Evolutionary conservation across 2,888 invertebrate species (phyloP).

Genomic region (Drosophila peninsularis): DNA sequence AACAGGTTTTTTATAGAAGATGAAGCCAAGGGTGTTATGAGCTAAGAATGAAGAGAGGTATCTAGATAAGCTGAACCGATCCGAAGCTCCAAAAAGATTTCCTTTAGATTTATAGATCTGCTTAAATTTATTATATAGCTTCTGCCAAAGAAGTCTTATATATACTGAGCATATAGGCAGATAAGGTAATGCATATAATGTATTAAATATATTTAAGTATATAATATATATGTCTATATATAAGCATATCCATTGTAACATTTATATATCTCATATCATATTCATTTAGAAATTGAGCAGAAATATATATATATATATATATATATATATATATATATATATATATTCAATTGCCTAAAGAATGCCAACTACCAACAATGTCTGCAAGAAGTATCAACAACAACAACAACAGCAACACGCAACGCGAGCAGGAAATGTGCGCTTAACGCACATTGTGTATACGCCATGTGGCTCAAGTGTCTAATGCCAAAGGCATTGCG

Average conservation of each 20-base stretch:
- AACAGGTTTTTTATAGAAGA: neutral
- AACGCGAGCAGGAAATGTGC: slow-evolving; percentile 32
- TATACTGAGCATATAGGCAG: neutral
- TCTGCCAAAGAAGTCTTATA: neutral
- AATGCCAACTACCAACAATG: slow-evolving; percentile 16
- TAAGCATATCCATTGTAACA: too few relatives aligned
- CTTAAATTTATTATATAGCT: neutral
- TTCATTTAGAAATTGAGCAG: neutral
- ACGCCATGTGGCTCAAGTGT: slow-evolving; percentile 58
- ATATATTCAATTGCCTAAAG: slow-evolving; percentile 1
- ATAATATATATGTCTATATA: neutral
- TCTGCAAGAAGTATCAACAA: slow-evolving; percentile 3
- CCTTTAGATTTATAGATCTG: too few relatives aligned
- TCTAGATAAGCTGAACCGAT: neutral
- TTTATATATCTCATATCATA: neutral
- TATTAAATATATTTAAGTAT: neutral
- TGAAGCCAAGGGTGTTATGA: neutral
- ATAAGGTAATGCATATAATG: neutral
- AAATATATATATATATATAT: too few relatives aligned
- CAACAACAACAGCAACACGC: neutral
- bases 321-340: neutral
- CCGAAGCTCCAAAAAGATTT: too few relatives aligned
- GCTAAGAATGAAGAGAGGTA: too few relatives aligned
- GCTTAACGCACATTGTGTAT: slow-evolving; percentile 55
- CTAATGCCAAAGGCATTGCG: slow-evolving; percentile 31